Evolutionary conservation across 2,113 vertebrate species (phyloP).

Genomic region (Cyphomyrus plagiostoma): DNA sequence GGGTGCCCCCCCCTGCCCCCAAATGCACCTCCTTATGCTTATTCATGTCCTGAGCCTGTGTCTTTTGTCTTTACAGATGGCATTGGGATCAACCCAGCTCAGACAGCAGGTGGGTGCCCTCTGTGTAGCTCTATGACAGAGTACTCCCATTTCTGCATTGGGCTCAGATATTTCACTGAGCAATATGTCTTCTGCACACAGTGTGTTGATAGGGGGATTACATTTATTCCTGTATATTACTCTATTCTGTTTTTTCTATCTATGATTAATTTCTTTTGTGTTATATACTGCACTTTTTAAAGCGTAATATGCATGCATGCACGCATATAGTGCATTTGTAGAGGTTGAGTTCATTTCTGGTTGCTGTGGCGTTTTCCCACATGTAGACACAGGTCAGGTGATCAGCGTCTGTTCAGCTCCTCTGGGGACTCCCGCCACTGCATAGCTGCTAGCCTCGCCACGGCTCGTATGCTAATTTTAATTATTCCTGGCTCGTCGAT

Average conservation of each 20-base stretch:
- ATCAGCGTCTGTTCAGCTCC: neutral
- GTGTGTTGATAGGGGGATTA: neutral
- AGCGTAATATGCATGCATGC: neutral
- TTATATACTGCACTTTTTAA: neutral
- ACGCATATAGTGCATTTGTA: neutral
- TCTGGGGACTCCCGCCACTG: neutral
- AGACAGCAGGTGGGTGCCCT: slow-evolving; percentile 57
- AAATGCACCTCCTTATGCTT: neutral
- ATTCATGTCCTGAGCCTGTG: neutral
- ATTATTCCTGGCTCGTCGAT: slow-evolving; percentile 23
- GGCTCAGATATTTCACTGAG: neutral
- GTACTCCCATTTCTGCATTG: neutral
- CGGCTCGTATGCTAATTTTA: slow-evolving; percentile 30
- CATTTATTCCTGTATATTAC: neutral
- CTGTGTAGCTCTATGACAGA: neutral
- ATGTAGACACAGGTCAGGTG: neutral
- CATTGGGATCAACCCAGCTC: slow-evolving; percentile 69
- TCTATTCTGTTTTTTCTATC: neutral
- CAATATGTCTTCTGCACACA: neutral
- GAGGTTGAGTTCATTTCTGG: neutral
- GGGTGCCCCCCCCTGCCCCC: neutral
- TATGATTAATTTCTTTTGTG: neutral
- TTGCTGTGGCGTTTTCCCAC: neutral
- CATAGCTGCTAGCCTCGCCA: neutral
- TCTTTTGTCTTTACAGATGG: slow-evolving; percentile 51